Percentiles rank a stretch among this genome's conserved stretches.
Evolutionary conservation across 2,888 invertebrate genomes (phyloP).

Genomic region (Drosophila mimica): DNA sequence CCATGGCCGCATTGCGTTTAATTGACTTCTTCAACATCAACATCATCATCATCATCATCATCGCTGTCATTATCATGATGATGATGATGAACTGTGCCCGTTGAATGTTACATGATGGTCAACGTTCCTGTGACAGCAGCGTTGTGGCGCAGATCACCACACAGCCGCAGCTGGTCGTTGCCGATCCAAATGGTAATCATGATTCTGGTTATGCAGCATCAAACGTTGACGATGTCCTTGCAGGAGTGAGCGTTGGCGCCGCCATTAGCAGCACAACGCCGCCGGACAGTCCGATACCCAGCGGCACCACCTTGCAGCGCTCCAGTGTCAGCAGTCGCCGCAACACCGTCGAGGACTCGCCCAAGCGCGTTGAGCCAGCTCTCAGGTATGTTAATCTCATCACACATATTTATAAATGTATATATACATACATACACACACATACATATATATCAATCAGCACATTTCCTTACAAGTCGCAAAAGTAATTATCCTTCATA

Average conservation of each 20-base stretch:
- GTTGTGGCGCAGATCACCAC: constrained; percentile 87
- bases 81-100: background rate
- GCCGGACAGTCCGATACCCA: constrained; percentile 85
- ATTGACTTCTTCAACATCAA: constrained; percentile 27
- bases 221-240: constrained; percentile 86
- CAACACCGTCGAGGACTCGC: constrained; percentile 83
- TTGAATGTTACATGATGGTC: background rate
- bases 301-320: constrained; percentile 83
- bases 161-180: constrained; percentile 87
- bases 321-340: constrained; percentile 82
- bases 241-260: constrained; percentile 85
- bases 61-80: constrained; percentile 7
- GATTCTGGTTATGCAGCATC: constrained; percentile 93
- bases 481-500: background rate
- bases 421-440: background rate
- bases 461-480: background rate
- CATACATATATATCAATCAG: background rate
- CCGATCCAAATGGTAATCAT: constrained; percentile 93
- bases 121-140: constrained; percentile 79
- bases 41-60: background rate
- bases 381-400: constrained; percentile 77
- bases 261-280: constrained; percentile 86
- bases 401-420: background rate
- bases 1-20: constrained; percentile 41
- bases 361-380: constrained; percentile 83